A percentile compares a stretch with the other conserved stretches of the same genome.
phyloP scores from a whole-genome alignment of 1,140 invertebrate genomes.

The Heliothis subflexa region DNA sequence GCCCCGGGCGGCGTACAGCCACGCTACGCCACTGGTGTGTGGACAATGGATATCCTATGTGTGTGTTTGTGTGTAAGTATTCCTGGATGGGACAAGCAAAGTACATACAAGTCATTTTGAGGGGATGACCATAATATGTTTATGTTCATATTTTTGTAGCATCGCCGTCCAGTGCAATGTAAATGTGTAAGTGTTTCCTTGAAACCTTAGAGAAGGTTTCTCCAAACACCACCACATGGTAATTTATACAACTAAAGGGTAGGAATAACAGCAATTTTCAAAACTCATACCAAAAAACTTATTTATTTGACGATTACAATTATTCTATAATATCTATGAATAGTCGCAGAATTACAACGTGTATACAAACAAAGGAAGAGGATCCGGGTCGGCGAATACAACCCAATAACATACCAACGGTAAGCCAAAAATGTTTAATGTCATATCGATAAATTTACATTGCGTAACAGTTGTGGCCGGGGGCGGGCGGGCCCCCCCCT shows the following conservation, averaged over 20 bases:
- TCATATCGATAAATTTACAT: conserved; percentile 85
- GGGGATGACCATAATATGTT: too few relatives aligned
- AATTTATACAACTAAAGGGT: conserved; percentile 11
- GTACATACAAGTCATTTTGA: too few relatives aligned
- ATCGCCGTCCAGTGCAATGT: too few relatives aligned
- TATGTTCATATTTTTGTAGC: too few relatives aligned
- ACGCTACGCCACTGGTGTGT: too few relatives aligned
- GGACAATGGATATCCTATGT: too few relatives aligned
- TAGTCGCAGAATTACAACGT: conserved; percentile 47
- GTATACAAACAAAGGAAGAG: conserved; percentile 46
- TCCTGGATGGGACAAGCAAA: too few relatives aligned
- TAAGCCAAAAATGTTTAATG: conserved; percentile 86
- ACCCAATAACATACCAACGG: conserved; percentile 83
- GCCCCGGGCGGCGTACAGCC: too few relatives aligned
- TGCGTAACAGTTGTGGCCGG: conserved; percentile 74
- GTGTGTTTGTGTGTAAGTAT: too few relatives aligned
- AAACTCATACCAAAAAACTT: conserved; percentile 49
- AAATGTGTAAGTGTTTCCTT: too few relatives aligned
- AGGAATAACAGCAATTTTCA: conserved; percentile 45
- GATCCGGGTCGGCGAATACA: conserved; percentile 56
- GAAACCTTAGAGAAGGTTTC: too few relatives aligned
- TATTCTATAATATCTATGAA: conserved; percentile 48
- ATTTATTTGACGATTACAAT: conserved; percentile 49
- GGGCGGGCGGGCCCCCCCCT: conserved; percentile 85
- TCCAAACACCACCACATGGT: neutral